Conservation (phyloP, 2,113 vertebrate genomes). For the Martes martes region DNA sequence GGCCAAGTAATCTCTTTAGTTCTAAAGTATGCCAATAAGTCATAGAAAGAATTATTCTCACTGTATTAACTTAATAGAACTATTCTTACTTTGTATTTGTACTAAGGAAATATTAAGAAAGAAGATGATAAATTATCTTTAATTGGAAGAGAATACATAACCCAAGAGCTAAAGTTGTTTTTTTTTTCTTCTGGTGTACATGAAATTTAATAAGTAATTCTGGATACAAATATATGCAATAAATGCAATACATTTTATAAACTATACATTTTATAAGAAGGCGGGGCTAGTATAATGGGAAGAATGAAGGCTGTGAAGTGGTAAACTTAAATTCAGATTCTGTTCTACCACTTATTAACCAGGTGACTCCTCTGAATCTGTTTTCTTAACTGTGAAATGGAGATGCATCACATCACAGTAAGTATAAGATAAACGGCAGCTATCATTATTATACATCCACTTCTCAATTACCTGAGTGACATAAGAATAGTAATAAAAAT, state of each 20-base stretch:
- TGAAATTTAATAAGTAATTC: background rate
- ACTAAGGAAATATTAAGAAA: conserved; percentile 7
- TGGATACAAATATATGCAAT: background rate
- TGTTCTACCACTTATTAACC: background rate
- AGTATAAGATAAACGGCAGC: background rate
- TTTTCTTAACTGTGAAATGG: background rate
- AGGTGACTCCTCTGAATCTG: background rate
- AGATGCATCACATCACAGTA: background rate
- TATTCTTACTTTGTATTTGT: background rate
- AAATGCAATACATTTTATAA: background rate
- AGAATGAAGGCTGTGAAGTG: background rate
- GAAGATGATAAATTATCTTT: background rate
- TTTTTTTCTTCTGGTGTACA: background rate
- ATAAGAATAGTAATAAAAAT: background rate
- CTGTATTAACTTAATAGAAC: background rate
- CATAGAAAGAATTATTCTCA: background rate
- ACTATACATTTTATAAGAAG: background rate
- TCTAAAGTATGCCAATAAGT: background rate
- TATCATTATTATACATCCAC: background rate
- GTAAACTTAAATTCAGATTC: background rate
- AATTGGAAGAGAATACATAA: background rate
- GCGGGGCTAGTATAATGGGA: background rate
- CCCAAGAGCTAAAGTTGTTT: background rate
- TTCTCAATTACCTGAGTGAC: background rate
- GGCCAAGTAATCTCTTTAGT: background rate